Evolutionary conservation across 2,888 invertebrate species (phyloP), one percentile per base, ranked within the genome.

Genomic region (Drosophila quinaria): DNA sequence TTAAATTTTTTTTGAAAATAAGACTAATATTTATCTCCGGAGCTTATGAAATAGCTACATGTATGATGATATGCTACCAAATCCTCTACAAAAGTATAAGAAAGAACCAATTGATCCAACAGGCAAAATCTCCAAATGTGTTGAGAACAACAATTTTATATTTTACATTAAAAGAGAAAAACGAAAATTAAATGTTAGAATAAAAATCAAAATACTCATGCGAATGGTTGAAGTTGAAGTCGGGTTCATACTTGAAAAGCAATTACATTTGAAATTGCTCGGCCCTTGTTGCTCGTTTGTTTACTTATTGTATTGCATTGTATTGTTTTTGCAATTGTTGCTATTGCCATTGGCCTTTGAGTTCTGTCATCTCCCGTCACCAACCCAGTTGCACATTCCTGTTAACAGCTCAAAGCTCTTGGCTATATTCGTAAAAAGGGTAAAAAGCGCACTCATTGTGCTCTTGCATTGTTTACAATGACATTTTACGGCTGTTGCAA

Each of bases 261-360:
- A 87, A 81, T 85, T 83, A 75, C 78, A 79, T 84, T 80, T 65
- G 44, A 84, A 81, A 82, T 84, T 80, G 64, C 76, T 73, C 66
- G 64, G 39, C 50, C 42, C 55, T 70, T 74, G 65, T 65, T 74
- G 58, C 54, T 59, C 17, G 55, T 60, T 66, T 71, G 51, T 49
- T 66, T 66, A 66, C 55, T 42, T 59, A 42, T 56, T 60, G 47
- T 61, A 52, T 55, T 73, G 60, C 6, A 25, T 25, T 25, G 25
- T 25, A 25, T 19, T 17, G 35, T 41, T 49, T 39, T 10, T 62
- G 55, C 61, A 37, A 8, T 5, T 25, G 13, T 44, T 33, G 61
- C 17, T 47, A 6, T 37, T n/a, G 31, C 37, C 46, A 46, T 61
- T 60, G 39, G 54, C 50, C 55, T 49, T 60, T 64, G 13, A 56